A percentile compares a stretch with the other conserved stretches of the same genome.
These are phyloP conservation scores for Trichopoda pennipes DNA, from an alignment of 2,888 invertebrate genomes.

Conservation along the genomic window DNA sequence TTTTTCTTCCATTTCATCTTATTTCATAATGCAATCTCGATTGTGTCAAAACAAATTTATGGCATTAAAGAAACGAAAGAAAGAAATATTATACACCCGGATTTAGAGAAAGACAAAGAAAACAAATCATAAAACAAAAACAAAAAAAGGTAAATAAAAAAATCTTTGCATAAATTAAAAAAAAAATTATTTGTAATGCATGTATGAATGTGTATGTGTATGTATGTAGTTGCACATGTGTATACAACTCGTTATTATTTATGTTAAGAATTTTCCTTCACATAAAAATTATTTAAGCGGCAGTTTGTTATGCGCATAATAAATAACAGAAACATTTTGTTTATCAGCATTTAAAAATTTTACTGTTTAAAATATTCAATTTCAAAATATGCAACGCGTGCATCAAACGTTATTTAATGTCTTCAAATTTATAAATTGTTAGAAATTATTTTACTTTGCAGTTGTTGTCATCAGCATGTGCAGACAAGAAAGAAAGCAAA, in stretches of 20 bases:
- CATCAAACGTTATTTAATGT: conserved; percentile 46
- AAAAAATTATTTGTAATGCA: too few relatives aligned
- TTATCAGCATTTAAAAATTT: conserved; percentile 34
- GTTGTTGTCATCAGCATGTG: background rate
- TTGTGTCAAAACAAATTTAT: conserved; percentile 27
- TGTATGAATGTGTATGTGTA: conserved; percentile 12
- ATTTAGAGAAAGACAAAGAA: conserved; percentile 33
- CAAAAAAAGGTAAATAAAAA: conserved; percentile 27
- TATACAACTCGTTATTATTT: conserved; percentile 4
- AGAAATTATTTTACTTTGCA: conserved; percentile 47
- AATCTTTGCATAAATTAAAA: conserved; percentile 39
- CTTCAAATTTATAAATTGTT: conserved; percentile 59
- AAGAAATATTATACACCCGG: conserved; percentile 57
- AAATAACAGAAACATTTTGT: conserved; percentile 50
- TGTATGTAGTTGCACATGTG: too few relatives aligned
- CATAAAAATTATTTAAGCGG: conserved; percentile 64
- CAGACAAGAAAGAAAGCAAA: too few relatives aligned
- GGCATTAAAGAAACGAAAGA: conserved; percentile 56
- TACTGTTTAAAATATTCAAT: conserved; percentile 48
- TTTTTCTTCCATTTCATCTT: too few relatives aligned
- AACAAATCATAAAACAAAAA: conserved; percentile 1
- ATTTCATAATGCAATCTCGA: too few relatives aligned
- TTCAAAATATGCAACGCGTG: conserved; percentile 50
- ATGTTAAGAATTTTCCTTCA: conserved; percentile 47
- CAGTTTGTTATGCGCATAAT: conserved; percentile 57